Base-by-base conservation (phyloP, 2,113 vertebrate genomes). In the Mugil cephalus region DNA sequence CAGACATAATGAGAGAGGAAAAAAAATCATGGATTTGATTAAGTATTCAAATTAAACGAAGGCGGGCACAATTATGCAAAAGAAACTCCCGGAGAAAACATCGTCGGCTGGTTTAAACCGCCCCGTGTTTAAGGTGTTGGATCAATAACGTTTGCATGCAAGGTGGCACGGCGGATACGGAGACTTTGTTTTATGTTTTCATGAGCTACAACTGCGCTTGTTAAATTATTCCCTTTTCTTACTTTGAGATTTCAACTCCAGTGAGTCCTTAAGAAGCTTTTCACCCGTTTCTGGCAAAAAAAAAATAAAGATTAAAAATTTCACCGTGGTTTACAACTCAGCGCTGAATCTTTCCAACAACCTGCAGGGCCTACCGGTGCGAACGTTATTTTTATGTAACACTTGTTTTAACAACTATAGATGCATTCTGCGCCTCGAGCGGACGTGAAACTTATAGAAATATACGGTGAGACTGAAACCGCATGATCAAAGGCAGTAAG, bases 11-110 rank as follows among this genome's bases (percentile, higher is more conserved):
- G 24, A 30, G 24, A 48, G 35, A 10, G 24, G 24, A 70, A 10
- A 54, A 38, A 21, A 21, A 15, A 42, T n/a, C 13, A 18, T 13
- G 46, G 14, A 19, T 30, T 30, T 30, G 24, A 30, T 30, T 30
- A 30, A 30, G 24, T 30, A n/a, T 54, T 78, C 15, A 61, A 58
- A 18, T 36, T 3, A 5, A 53, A 59, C 38, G 13, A 15, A 64
- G 35, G 34, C 19, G 38, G 10, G 17, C 21, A 51, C 0, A 17
- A 5, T 5, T 10, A 39, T 54, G 7, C 15, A 13, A 19, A 58
- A 45, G 17, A 35, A 6, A 38, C n/a, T n/a, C n/a, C n/a, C n/a
- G n/a, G n/a, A n/a, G n/a, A 30, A 30, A 30, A 30, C 24, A 5
- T 30, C 24, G 3, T 30, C 24, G 5, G 24, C 24, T 5, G 24